Conservation (phyloP, 2,113 vertebrate genomes). For the Microcebus murinus region DNA sequence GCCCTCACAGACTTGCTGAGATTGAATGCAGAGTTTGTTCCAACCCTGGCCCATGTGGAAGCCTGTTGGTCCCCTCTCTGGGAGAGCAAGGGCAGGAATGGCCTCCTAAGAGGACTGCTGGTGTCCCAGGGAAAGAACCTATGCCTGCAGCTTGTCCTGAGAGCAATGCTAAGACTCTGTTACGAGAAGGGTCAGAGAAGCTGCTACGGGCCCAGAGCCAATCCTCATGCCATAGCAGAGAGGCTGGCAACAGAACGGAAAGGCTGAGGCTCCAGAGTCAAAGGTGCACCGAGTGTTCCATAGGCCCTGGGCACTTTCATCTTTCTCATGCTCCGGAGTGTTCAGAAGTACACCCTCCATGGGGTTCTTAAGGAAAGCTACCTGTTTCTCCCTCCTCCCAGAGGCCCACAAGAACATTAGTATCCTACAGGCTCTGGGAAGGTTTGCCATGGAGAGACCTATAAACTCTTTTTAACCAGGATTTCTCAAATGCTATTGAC, state of each 20-base stretch:
- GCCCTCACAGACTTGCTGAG: not conserved
- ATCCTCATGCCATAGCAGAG: not conserved
- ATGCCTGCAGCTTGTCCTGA: not conserved
- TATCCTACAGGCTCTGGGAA: not conserved
- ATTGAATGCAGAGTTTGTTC: not conserved
- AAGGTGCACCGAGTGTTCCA: not conserved
- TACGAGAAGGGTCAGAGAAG: not conserved
- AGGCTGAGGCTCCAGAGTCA: not conserved
- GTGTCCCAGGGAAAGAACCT: not conserved
- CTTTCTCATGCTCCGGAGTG: not conserved
- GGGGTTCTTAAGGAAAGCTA: not conserved
- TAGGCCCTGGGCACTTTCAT: not conserved
- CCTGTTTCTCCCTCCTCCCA: too few species aligned
- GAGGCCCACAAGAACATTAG: not conserved
- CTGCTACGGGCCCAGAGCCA: not conserved
- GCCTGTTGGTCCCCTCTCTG: not conserved
- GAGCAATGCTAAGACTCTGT: not conserved
- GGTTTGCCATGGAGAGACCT: not conserved
- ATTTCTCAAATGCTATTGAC: not conserved
- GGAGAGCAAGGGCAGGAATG: not conserved
- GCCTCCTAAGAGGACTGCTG: not conserved
- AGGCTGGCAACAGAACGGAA: not conserved
- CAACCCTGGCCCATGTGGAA: not conserved
- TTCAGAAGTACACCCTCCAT: not conserved
- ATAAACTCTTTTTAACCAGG: not conserved